Evolutionary conservation across 2,113 vertebrate species (phyloP).

Genomic region (Nannobrachium achirus): DNA sequence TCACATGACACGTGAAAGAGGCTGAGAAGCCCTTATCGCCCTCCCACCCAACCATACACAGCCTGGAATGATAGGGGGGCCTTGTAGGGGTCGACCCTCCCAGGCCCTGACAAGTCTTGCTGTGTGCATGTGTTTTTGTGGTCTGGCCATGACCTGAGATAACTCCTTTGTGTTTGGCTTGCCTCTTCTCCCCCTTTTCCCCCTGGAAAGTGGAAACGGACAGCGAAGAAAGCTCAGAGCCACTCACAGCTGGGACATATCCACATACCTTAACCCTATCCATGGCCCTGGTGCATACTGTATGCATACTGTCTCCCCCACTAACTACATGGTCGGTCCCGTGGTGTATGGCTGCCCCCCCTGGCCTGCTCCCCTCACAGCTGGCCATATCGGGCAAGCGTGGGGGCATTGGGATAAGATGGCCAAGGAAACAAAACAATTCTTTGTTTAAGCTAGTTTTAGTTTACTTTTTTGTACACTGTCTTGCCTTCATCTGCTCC

Average conservation of each 20-base stretch:
- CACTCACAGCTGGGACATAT: constrained; percentile 15
- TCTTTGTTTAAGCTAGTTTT: too few species aligned
- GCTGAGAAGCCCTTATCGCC: constrained; percentile 31
- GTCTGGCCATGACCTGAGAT: constrained; percentile 61
- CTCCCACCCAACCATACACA: constrained; percentile 39
- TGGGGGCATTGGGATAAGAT: background rate
- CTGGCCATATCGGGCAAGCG: constrained; percentile 3
- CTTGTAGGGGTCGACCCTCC: constrained; percentile 18
- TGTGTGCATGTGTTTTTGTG: constrained; percentile 45
- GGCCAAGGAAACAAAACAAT: too few species aligned
- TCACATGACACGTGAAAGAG: constrained; percentile 67
- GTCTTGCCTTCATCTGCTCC: too few species aligned
- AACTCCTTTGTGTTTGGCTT: constrained; percentile 46
- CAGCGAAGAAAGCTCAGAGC: background rate
- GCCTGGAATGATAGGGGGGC: background rate
- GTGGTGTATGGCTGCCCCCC: constrained; percentile 2
- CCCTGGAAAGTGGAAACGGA: constrained; percentile 20
- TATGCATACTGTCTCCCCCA: background rate
- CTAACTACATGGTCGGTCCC: background rate
- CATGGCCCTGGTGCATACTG: background rate
- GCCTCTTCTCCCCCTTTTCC: constrained; percentile 20
- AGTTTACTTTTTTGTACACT: too few species aligned
- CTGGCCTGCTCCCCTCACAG: background rate
- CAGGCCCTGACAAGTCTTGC: background rate
- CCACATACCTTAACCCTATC: constrained; percentile 32